A percentile compares a stretch with the other conserved stretches of the same genome.
These are phyloP conservation scores for Pyrgus malvae DNA, from an alignment of 2,888 invertebrate genomes.

Conservation along the genomic window DNA sequence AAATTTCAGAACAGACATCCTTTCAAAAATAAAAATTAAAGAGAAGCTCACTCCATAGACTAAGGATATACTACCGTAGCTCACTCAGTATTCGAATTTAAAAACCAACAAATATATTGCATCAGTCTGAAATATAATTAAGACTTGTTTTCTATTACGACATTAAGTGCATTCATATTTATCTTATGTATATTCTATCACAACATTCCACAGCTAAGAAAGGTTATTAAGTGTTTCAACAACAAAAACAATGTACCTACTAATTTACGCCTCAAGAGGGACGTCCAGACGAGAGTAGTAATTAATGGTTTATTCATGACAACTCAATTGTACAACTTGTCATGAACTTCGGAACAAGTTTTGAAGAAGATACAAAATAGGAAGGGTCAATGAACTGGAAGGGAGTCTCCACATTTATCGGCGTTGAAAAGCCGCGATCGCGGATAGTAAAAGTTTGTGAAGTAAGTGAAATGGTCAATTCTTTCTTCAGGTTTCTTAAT, in stretches of 20 bases:
- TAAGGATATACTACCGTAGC: too few species aligned
- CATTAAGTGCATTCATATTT: constrained; percentile 2
- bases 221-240: constrained; percentile 25
- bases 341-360: constrained; percentile 25
- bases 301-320: constrained; percentile 31
- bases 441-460: background rate
- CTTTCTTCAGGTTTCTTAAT: too few species aligned
- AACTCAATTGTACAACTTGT: constrained; percentile 28
- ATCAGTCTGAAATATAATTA: background rate
- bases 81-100: too few species aligned
- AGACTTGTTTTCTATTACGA: background rate
- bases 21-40: too few species aligned
- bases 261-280: constrained; percentile 28
- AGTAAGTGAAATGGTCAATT: too few species aligned
- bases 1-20: too few species aligned
- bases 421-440: background rate
- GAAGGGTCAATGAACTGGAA: constrained; percentile 21
- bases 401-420: constrained; percentile 6
- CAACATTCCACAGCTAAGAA: constrained; percentile 9
- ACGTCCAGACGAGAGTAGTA: constrained; percentile 26
- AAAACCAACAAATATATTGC: too few species aligned
- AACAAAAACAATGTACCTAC: constrained; percentile 27
- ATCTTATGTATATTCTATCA: constrained; percentile 4
- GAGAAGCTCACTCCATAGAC: too few species aligned
- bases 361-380: constrained; percentile 25